Base-by-base conservation (phyloP, 1,140 invertebrate species). In the Drosophila pseudoobscura region DNA sequence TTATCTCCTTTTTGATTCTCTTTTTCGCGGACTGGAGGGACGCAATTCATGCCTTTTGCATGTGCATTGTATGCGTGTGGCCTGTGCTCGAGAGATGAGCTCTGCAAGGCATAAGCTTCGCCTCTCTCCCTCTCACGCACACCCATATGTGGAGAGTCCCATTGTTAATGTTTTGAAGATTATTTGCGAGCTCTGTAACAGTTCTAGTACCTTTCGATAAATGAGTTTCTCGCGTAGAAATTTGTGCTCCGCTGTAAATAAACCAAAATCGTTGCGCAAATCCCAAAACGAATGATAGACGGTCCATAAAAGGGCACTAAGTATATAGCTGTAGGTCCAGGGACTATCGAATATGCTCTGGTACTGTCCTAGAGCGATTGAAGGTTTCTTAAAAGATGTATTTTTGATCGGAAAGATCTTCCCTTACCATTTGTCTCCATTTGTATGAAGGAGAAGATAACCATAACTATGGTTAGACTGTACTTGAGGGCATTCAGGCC, bases 201-300 rank as follows among this genome's bases (percentile, higher is more conserved):
- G 3, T 9, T 35, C 9, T 3, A 9, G 31, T 41, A 87, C 80
- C 77, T 74, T 80, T 3, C 94, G 94, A 83, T 96, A 96, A 0
- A 96, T 94, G 43, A 96, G 94, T 88, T 96, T 94, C 79, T 96
- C 95, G 3, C 95, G 90, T 1, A 96, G 31, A 92, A 79, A 96
- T 94, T 69, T 92, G 93, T 89, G 97, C 97, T 91, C 98, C 95
- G 1, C 95, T 94, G 8, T 95, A 58, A 99, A 95, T n/a, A 99
- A 92, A 8, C 98, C 98, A 97, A 98, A 99, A 93, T 99, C 98
- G 95, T 98, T 97, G 89, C 97, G 96, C 8, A 99, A 94, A 91
- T 99, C 98, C 98, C 98, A 99, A 0, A 94, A 94, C 73, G 96
- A 96, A 0, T 95, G 95, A 89, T 97, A 98, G 31, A 94, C 93